phyloP scores from a whole-genome alignment of 2,888 invertebrate genomes.

The Drosophila kuntzei region DNA sequence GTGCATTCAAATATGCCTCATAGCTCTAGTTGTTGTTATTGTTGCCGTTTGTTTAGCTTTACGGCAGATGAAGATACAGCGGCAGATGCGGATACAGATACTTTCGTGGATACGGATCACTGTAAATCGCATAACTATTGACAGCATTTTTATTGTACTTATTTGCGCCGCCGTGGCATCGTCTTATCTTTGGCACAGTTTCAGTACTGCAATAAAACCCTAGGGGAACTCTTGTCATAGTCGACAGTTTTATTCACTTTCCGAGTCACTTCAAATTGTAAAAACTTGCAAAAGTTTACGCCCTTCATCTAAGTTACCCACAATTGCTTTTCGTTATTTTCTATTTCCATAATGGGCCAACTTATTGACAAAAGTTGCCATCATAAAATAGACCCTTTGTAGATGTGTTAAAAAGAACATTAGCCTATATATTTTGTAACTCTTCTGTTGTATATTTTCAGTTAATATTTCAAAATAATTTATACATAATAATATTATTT shows the following conservation, averaged over 20 bases:
- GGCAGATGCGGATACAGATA: slow-evolving; percentile 27
- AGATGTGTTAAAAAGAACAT: background rate
- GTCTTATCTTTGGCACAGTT: slow-evolving; percentile 72
- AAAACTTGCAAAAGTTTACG: slow-evolving; percentile 28
- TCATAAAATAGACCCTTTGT: slow-evolving; percentile 2
- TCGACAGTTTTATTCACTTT: slow-evolving; percentile 22
- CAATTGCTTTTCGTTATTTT: slow-evolving; percentile 4
- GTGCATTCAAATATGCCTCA: slow-evolving; percentile 40
- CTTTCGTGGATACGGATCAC: slow-evolving; percentile 46
- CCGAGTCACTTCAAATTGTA: background rate
- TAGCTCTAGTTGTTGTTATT: slow-evolving; percentile 14
- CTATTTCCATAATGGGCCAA: slow-evolving; percentile 26
- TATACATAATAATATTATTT: too few relatives aligned
- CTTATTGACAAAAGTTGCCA: slow-evolving; percentile 16
- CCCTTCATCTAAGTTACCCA: slow-evolving; percentile 4
- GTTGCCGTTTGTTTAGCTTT: slow-evolving; percentile 55
- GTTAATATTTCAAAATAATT: too few relatives aligned
- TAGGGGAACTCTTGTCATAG: slow-evolving; percentile 12
- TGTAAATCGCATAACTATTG: slow-evolving; percentile 69
- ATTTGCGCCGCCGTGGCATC: slow-evolving; percentile 43
- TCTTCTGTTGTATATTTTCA: background rate
- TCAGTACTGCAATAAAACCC: slow-evolving; percentile 25
- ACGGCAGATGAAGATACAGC: slow-evolving; percentile 45
- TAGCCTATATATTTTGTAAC: background rate
- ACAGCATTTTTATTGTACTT: slow-evolving; percentile 51